A percentile compares a stretch with the other conserved stretches of the same genome.
phyloP scores from a whole-genome alignment of 2,113 vertebrate species.

The Dicaeum eximium region DNA sequence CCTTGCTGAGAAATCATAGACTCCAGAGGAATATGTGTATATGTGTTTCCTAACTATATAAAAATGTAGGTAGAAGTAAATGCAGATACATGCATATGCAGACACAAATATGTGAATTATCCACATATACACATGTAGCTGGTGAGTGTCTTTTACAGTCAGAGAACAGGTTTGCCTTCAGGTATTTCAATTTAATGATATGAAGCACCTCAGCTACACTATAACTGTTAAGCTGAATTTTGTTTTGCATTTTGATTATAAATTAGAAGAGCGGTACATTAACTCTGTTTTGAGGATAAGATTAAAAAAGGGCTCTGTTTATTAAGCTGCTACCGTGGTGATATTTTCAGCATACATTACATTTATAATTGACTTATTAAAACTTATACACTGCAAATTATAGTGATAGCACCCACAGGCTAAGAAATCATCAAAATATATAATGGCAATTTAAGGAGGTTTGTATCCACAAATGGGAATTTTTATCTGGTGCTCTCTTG shows the following conservation, averaged over 20 bases:
- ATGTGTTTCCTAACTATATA: neutral
- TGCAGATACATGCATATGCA: neutral
- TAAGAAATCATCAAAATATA: slow-evolving; percentile 79
- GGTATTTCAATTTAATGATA: slow-evolving; percentile 68
- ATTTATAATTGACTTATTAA: slow-evolving; percentile 83
- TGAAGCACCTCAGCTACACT: slow-evolving; percentile 60
- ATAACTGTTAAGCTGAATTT: slow-evolving; percentile 71
- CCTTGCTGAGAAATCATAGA: neutral
- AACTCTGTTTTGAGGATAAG: slow-evolving; percentile 72
- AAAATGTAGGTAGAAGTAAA: neutral
- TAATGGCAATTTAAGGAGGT: slow-evolving; percentile 71
- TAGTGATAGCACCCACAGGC: slow-evolving; percentile 73
- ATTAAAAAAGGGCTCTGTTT: slow-evolving; percentile 64
- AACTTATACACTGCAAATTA: slow-evolving; percentile 74
- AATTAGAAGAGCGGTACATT: slow-evolving; percentile 74
- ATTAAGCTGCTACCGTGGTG: slow-evolving; percentile 66
- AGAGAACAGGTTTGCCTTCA: slow-evolving; percentile 63
- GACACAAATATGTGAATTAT: neutral
- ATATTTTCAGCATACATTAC: slow-evolving; percentile 71
- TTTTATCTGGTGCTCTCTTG: slow-evolving; percentile 60
- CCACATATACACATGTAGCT: neutral
- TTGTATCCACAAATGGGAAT: slow-evolving; percentile 70
- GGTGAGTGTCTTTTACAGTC: slow-evolving; percentile 36
- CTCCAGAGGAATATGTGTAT: neutral
- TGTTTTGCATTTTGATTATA: slow-evolving; percentile 81